Percentiles rank a stretch among this genome's conserved stretches.
Evolutionary conservation across 2,797 vertebrate species (phyloP).

Genomic region (Nannoperca obscura): DNA sequence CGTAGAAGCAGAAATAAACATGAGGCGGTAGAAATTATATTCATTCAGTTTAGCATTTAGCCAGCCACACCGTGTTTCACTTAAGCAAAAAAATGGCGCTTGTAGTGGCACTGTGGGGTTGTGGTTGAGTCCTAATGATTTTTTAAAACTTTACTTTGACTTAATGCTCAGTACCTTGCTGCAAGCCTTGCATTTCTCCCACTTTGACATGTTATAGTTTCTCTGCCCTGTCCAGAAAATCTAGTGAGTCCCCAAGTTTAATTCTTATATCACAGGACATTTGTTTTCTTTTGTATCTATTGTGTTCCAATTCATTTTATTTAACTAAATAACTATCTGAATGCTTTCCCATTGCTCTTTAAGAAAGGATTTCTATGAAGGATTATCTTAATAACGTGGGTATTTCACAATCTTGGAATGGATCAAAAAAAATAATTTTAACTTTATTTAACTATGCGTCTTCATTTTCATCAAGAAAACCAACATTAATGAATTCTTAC

Average conservation of each 20-base stretch:
- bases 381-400: neutral
- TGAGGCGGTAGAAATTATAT: constrained; percentile 31
- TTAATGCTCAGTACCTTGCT: neutral
- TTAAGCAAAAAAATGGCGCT: neutral
- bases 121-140: neutral
- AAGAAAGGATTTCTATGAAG: neutral
- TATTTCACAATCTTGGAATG: neutral
- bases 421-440: neutral
- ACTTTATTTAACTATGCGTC: neutral
- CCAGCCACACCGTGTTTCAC: neutral
- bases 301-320: neutral
- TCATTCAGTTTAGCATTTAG: constrained; percentile 18
- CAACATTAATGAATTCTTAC: constrained; percentile 7
- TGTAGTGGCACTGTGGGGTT: neutral
- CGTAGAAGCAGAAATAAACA: constrained; percentile 39
- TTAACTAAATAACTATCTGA: neutral
- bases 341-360: neutral
- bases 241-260: neutral
- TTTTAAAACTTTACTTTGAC: neutral
- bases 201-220: neutral
- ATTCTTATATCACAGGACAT: neutral
- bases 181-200: neutral
- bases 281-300: neutral
- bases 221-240: neutral
- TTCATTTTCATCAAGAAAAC: constrained; percentile 14